Conservation (phyloP, 2,797 vertebrate genomes). For the Remorina albescens region DNA sequence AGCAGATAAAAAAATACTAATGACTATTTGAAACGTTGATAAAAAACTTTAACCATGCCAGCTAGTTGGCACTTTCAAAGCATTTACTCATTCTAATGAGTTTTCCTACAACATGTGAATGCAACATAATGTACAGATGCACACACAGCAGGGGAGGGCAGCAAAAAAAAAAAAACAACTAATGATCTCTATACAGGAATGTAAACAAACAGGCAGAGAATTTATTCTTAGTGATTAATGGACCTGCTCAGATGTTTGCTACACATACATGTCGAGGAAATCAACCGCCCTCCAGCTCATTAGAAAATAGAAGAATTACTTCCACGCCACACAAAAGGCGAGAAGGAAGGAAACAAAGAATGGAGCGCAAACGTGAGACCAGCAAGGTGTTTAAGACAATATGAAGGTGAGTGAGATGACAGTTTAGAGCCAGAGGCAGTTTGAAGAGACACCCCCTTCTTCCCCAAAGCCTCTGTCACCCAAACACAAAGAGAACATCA, state of each 20-base stretch:
- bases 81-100: not conserved
- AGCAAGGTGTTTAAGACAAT: not conserved
- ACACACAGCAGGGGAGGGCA: not conserved
- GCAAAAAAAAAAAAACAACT: constrained; percentile 4
- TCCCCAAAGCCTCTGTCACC: constrained; percentile 1
- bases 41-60: not conserved
- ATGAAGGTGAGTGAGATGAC: not conserved
- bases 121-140: not conserved
- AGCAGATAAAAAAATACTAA: not conserved
- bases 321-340: not conserved
- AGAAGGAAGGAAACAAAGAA: not conserved
- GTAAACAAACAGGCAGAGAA: constrained; percentile 21
- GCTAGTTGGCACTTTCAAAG: constrained; percentile 9
- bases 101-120: not conserved
- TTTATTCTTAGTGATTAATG: constrained; percentile 15
- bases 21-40: not conserved
- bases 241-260: constrained; percentile 1
- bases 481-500: constrained; percentile 29
- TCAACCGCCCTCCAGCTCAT: not conserved
- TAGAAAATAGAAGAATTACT: constrained; percentile 14
- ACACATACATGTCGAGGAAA: constrained; percentile 2
- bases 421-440: constrained; percentile 20
- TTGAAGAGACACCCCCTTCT: not conserved
- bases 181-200: constrained; percentile 24
- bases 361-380: not conserved